A percentile compares a stretch with the other conserved stretches of the same genome.
phyloP scores from a whole-genome alignment of 2,888 invertebrate genomes.

The Rhodophaea formosa region DNA sequence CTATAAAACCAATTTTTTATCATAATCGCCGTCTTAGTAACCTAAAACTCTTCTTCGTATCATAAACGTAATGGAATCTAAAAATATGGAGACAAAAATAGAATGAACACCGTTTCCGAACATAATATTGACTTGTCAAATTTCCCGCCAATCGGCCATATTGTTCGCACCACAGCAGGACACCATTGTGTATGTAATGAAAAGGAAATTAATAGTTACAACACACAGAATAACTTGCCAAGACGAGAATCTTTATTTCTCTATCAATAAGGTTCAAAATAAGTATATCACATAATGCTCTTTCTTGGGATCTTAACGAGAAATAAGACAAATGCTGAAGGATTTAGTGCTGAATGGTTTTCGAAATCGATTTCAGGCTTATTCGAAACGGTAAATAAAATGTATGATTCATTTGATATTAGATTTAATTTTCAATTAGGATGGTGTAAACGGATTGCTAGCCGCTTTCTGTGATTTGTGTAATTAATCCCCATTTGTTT shows the following conservation, averaged over 20 bases:
- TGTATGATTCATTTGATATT: constrained; percentile 6
- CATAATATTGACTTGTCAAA: constrained; percentile 59
- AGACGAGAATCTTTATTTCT: constrained; percentile 25
- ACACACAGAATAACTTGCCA: constrained; percentile 34
- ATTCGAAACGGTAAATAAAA: constrained; percentile 9
- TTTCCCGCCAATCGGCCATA: constrained; percentile 63
- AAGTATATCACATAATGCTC: constrained; percentile 27
- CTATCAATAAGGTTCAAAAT: constrained; percentile 30
- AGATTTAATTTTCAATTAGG: background rate
- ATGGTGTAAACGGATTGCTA: no score
- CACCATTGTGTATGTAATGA: constrained; percentile 67
- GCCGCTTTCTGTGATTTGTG: no score
- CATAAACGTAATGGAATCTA: background rate
- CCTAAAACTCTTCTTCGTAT: background rate
- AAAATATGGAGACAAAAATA: constrained; percentile 6
- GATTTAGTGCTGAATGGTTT: constrained; percentile 25
- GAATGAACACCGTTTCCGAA: constrained; percentile 35
- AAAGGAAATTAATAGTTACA: constrained; percentile 73
- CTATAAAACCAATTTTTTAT: background rate
- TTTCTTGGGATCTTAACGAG: constrained; percentile 8
- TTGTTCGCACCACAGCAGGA: constrained; percentile 64
- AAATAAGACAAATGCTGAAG: constrained; percentile 31
- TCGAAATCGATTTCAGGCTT: constrained; percentile 18
- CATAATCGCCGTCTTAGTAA: background rate
- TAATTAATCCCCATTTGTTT: no score